These are phyloP conservation scores for Platerodrilus igneus DNA, from an alignment of 2,888 invertebrate species.

Conservation along the genomic window DNA sequence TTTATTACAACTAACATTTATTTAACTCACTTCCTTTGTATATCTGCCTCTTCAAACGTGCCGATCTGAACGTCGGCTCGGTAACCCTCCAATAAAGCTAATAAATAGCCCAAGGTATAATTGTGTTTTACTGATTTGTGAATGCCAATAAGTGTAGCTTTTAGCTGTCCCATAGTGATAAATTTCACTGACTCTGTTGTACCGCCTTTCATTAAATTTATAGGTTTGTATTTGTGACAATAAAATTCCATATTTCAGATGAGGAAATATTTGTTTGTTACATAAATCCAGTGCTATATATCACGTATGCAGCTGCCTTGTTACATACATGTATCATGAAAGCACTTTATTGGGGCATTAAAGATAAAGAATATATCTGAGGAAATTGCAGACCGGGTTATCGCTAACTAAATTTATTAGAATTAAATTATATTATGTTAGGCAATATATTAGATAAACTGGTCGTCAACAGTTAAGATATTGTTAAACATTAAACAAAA, in stretches of 20 bases:
- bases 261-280: constrained; percentile 35
- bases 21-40: constrained; percentile 33
- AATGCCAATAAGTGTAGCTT: constrained; percentile 37
- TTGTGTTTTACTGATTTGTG: constrained; percentile 42
- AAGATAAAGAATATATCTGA: no score
- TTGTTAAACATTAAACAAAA: no score
- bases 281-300: constrained; percentile 22
- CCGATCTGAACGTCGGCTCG: constrained; percentile 32
- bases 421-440: no score
- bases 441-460: no score
- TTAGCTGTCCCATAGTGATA: constrained; percentile 34
- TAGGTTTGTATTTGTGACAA: constrained; percentile 39
- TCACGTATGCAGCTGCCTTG: constrained; percentile 24
- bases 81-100: constrained; percentile 34
- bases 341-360: no score
- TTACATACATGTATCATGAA: constrained; percentile 13
- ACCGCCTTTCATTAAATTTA: constrained; percentile 41
- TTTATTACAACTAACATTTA: constrained; percentile 23
- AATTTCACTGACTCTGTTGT: constrained; percentile 37
- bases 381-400: no score
- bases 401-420: no score
- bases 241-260: constrained; percentile 41
- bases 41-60: constrained; percentile 36
- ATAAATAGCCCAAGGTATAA: constrained; percentile 38
- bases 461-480: no score